phyloP scores from a whole-genome alignment of 23 tunicate genomes.

The Phallusia fumigata region DNA sequence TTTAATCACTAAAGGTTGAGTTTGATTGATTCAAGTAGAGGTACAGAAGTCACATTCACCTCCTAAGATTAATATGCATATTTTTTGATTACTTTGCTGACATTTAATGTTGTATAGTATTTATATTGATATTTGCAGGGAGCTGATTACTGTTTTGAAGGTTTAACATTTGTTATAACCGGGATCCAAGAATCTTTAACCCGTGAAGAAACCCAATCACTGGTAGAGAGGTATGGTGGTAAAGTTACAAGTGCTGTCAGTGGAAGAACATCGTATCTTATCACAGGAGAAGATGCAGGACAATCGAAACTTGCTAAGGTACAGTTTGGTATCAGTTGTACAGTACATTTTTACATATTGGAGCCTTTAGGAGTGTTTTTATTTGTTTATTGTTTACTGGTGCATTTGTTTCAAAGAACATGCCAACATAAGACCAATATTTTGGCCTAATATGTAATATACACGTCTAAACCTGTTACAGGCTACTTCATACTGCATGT shows the following conservation, averaged over 20 bases:
- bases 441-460: too few relatives aligned
- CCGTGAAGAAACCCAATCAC: slow-evolving; percentile 77
- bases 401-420: too few relatives aligned
- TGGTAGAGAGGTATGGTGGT: slow-evolving; percentile 92
- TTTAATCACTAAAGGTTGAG: too few relatives aligned
- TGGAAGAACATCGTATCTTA: slow-evolving; percentile 73
- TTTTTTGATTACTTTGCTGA: neutral
- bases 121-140: slow-evolving; percentile 32
- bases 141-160: slow-evolving; percentile 80
- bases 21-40: too few relatives aligned
- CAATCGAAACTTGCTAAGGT: slow-evolving; percentile 85
- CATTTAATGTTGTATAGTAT: neutral
- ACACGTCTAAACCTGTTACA: too few relatives aligned
- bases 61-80: neutral
- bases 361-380: too few relatives aligned
- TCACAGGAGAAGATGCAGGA: slow-evolving; percentile 88
- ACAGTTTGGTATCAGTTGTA: too few relatives aligned
- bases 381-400: too few relatives aligned
- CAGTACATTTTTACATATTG: too few relatives aligned
- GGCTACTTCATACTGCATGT: too few relatives aligned
- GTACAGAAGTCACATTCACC: too few relatives aligned
- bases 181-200: slow-evolving; percentile 87
- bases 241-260: slow-evolving; percentile 84
- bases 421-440: too few relatives aligned
- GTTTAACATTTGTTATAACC: slow-evolving; percentile 81